Evolutionary conservation across 2,888 invertebrate species (phyloP).

Genomic region (Amphipoea lucens): DNA sequence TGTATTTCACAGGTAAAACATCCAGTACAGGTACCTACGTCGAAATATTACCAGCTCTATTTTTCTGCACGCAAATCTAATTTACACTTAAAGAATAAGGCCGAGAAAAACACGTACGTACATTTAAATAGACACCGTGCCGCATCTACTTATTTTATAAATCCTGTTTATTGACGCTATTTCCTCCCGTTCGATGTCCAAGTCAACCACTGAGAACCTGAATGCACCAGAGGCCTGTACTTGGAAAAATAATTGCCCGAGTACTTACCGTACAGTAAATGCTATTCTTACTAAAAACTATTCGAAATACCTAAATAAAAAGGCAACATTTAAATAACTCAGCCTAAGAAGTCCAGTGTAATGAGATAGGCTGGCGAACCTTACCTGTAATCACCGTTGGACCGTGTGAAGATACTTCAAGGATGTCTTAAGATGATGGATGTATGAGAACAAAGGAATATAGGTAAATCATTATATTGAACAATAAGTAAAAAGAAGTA

Average conservation of each 20-base stretch:
- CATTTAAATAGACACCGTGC: conserved; percentile 29
- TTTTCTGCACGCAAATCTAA: conserved; percentile 11
- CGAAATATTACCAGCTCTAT: neutral
- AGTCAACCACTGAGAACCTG: conserved; percentile 70
- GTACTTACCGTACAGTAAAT: conserved; percentile 71
- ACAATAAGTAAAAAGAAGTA: neutral
- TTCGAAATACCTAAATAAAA: conserved; percentile 70
- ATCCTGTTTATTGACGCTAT: conserved; percentile 61
- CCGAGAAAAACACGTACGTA: neutral
- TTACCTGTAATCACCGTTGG: conserved; percentile 49
- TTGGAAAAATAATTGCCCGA: conserved; percentile 78
- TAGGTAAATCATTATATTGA: conserved; percentile 9
- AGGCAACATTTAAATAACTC: conserved; percentile 64
- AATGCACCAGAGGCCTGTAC: conserved; percentile 73
- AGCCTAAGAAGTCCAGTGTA: conserved; percentile 55
- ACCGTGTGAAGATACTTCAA: conserved; percentile 58
- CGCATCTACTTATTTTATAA: conserved; percentile 50
- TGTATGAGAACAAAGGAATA: conserved; percentile 27
- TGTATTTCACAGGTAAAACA: neutral
- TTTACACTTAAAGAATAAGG: neutral
- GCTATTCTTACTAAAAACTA: conserved; percentile 69
- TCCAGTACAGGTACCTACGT: neutral
- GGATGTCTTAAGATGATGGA: conserved; percentile 31
- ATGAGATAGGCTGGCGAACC: conserved; percentile 60
- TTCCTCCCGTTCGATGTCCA: conserved; percentile 69